Evolutionary conservation across 2,888 invertebrate genomes (phyloP).

Genomic region (Bombyx huttoni): DNA sequence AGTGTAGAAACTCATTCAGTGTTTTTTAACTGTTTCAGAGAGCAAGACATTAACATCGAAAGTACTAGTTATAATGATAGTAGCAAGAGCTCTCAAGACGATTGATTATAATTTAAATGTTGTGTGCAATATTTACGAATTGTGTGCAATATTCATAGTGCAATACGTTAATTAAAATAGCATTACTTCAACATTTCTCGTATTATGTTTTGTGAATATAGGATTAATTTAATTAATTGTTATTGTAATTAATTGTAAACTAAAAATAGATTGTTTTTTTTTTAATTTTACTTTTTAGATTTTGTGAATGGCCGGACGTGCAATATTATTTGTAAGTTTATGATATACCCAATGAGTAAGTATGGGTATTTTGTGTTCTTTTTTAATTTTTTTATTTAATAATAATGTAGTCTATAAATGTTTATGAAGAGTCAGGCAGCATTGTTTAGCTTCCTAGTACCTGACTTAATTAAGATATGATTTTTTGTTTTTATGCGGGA

Average conservation of each 20-base stretch:
- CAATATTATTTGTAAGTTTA: slow-evolving; percentile 52
- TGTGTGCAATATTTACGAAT: slow-evolving; percentile 26
- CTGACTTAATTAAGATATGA: slow-evolving; percentile 34
- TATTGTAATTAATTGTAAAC: slow-evolving; percentile 1
- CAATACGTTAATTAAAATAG: slow-evolving; percentile 6
- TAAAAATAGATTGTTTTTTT: neutral
- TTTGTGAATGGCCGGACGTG: slow-evolving; percentile 55
- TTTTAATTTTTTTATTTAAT: slow-evolving; percentile 9
- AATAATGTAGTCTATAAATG: slow-evolving; percentile 13
- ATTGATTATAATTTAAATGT: slow-evolving; percentile 23
- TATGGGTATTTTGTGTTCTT: neutral
- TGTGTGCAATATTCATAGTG: slow-evolving; percentile 35
- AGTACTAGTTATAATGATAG: slow-evolving; percentile 17
- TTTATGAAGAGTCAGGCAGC: slow-evolving; percentile 54
- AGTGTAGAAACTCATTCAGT: slow-evolving; percentile 91
- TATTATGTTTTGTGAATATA: neutral
- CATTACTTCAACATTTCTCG: slow-evolving; percentile 4
- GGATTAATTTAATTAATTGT: too few species aligned
- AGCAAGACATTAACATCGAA: slow-evolving; percentile 29
- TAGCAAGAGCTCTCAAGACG: slow-evolving; percentile 26
- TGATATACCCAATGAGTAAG: slow-evolving; percentile 9
- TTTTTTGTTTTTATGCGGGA: too few species aligned
- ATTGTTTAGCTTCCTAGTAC: slow-evolving; percentile 65
- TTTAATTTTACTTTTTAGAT: neutral
- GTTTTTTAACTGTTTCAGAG: slow-evolving; percentile 82